Evolutionary conservation across 2,113 vertebrate species (phyloP).

Genomic region (Epinephelus fuscoguttatus): DNA sequence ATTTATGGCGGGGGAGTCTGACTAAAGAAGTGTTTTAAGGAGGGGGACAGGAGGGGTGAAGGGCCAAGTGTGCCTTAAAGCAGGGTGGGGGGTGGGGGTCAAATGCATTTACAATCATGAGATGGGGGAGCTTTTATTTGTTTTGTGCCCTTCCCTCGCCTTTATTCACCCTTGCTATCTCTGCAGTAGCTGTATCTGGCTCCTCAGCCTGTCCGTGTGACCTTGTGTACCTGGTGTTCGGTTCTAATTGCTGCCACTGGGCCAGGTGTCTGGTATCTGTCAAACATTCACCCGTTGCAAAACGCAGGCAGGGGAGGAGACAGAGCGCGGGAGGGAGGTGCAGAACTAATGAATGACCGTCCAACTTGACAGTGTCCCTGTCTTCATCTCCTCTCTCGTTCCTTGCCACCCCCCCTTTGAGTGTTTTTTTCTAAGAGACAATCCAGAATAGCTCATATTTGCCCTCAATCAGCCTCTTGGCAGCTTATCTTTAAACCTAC

Average conservation of each 20-base stretch:
- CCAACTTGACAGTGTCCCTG: not conserved
- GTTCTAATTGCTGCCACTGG: conserved; percentile 14
- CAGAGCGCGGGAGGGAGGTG: not conserved
- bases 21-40: not conserved
- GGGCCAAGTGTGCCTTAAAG: conserved; percentile 80
- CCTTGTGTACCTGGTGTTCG: conserved; percentile 42
- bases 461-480: conserved; percentile 36
- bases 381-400: conserved; percentile 7
- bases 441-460: conserved; percentile 33
- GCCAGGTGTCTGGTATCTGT: conserved; percentile 24
- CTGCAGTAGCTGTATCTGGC: not conserved
- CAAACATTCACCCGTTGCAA: not conserved
- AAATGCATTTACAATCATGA: conserved; percentile 74
- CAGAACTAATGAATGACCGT: conserved; percentile 14
- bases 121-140: conserved; percentile 78
- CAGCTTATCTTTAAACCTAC: conserved; percentile 46
- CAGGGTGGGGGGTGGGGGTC: conserved; percentile 63
- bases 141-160: conserved; percentile 59
- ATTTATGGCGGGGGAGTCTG: conserved; percentile 11
- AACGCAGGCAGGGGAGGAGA: conserved; percentile 1
- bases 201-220: conserved; percentile 3
- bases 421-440: not conserved
- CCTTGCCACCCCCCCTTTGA: not conserved
- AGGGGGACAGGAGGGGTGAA: conserved; percentile 20
- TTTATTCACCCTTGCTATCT: not conserved